phyloP scores from a whole-genome alignment of 1,140 invertebrate genomes.

The Drosophila arizonae region DNA sequence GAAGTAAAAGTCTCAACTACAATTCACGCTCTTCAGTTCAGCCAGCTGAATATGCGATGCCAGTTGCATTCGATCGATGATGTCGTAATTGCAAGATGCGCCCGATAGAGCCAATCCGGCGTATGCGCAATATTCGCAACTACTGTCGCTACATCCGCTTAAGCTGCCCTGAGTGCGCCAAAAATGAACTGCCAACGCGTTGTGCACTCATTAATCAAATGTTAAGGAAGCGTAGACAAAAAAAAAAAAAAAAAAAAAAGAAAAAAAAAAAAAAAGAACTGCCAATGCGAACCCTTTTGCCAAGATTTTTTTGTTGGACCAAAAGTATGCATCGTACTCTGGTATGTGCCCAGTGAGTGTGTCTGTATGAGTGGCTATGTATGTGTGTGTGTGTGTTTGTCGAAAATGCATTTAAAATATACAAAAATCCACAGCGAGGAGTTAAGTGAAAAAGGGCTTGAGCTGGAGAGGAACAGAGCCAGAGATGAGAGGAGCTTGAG shows the following conservation, averaged over 20 bases:
- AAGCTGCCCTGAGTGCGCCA: conserved; percentile 45
- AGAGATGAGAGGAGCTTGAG: conserved; percentile 50
- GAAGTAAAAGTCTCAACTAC: no score
- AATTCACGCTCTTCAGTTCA: neutral
- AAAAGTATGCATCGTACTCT: conserved; percentile 46
- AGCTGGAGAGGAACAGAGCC: neutral
- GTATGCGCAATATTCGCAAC: conserved; percentile 68
- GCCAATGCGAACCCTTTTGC: conserved; percentile 37
- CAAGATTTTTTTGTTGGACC: conserved; percentile 52
- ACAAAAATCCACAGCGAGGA: conserved; percentile 72
- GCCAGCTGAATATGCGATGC: neutral
- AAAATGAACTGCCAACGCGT: conserved; percentile 71
- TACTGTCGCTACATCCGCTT: conserved; percentile 33
- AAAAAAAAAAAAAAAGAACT: conserved; percentile 8
- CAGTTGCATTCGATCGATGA: conserved; percentile 35
- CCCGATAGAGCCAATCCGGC: conserved; percentile 40
- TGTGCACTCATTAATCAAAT: conserved; percentile 76
- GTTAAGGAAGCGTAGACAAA: conserved; percentile 66
- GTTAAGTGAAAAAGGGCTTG: conserved; percentile 68
- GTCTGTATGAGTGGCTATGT: conserved; percentile 7
- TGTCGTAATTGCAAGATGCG: conserved; percentile 43
- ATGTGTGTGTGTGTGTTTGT: conserved; percentile 51
- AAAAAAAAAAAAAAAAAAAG: conserved; percentile 8
- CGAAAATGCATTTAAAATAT: conserved; percentile 80
- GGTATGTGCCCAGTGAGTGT: conserved; percentile 7